phyloP scores from a whole-genome alignment of 1,140 invertebrate species.

The Eubasilissa regina region DNA sequence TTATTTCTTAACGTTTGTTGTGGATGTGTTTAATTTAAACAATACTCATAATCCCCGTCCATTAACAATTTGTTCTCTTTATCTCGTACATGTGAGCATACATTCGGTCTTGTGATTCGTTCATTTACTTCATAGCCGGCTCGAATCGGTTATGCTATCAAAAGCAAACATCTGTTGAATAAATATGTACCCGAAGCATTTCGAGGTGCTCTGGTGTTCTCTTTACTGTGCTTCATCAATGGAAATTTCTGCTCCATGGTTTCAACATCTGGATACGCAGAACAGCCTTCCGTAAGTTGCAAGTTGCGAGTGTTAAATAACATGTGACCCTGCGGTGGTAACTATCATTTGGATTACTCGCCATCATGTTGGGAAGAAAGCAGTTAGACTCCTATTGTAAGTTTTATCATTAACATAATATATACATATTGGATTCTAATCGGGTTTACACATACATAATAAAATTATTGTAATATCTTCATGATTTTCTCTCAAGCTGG shows the following conservation, averaged over 20 bases:
- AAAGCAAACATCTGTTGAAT: slow-evolving; percentile 42
- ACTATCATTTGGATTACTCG: neutral
- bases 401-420: neutral
- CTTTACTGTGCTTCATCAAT: slow-evolving; percentile 2
- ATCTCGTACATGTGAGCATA: neutral
- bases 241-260: slow-evolving; percentile 20
- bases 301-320: neutral
- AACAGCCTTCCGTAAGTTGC: neutral
- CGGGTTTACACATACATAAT: too few relatives aligned
- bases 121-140: slow-evolving; percentile 24
- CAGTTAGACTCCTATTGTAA: slow-evolving; percentile 12
- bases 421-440: too few relatives aligned
- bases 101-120: slow-evolving; percentile 33
- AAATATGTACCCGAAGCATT: slow-evolving; percentile 33
- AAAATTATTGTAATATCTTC: too few relatives aligned
- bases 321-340: neutral
- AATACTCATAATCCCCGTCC: neutral
- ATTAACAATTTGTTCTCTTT: neutral
- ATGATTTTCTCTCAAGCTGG: too few relatives aligned
- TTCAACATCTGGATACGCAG: neutral
- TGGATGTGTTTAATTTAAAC: neutral
- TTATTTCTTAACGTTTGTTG: too few relatives aligned
- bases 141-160: slow-evolving; percentile 43
- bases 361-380: slow-evolving; percentile 29
- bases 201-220: slow-evolving; percentile 3